Evolutionary conservation across 2,888 invertebrate genomes (phyloP), one percentile per base, ranked within the genome.

Genomic region (Macrophya annulata): DNA sequence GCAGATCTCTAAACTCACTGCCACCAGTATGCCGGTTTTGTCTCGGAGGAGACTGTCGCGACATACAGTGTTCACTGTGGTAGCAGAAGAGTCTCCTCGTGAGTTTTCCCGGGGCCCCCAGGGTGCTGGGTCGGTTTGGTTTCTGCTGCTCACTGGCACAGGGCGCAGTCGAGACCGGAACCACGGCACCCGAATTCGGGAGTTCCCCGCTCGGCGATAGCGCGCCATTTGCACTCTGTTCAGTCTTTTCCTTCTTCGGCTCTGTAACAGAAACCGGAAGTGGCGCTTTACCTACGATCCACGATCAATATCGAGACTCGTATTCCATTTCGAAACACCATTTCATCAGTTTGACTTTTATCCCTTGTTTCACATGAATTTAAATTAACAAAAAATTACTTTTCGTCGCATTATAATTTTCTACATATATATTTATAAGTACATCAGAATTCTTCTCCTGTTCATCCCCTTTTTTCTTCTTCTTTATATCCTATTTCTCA

Each of bases 231-330:
- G 94, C 94, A 91, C 92, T 88, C 85, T 94, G 94, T 92, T 98
- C 98, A 96, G 96, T 96, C 96, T 97, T 98, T 95, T 98, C 97
- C 96, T 97, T 98, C 96, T 97, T 97, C 96, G 97, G 97, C 96
- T 98, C 98, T 98, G 96, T 55, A 96, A 96, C 92, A 88, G 93
- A 93, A 92, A 90, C 79, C 79, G 79, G 79, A 79, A 59, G 62
- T 25, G n/a, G 79, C 62, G 55, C 79, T 48, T 62, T 59, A 79
- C 40, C 40, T 43, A 77, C 76, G 76, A 77, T 51, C 31, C 48
- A 51, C 43, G 74, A 45, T 74, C 74, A 74, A 43, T 12, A 68
- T 74, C 68, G 68, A 68, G 68, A 45, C 45, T 12, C 12, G 25
- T 12, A 74, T 25, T 74, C 31, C 21, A 15, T 74, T 25, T 6